These are phyloP conservation scores for Embiotoca jacksoni DNA, from an alignment of 2,113 vertebrate species.

Conservation along the genomic window DNA sequence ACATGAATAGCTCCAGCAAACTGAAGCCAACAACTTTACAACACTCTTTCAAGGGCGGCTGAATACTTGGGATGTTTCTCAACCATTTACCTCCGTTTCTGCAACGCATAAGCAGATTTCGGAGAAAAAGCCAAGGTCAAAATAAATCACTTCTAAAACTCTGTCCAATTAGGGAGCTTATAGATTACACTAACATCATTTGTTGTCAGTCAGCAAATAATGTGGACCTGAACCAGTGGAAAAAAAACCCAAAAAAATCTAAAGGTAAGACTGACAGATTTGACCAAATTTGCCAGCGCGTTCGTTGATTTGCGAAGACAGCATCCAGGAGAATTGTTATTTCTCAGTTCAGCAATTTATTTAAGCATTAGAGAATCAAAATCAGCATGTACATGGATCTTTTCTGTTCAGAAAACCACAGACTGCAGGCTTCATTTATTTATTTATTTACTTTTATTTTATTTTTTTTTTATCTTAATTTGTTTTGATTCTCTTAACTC, in stretches of 20 bases:
- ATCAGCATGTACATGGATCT: too few species aligned
- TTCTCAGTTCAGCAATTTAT: too few species aligned
- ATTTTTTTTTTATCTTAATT: too few species aligned
- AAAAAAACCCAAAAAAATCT: neutral
- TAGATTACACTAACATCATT: constrained; percentile 1
- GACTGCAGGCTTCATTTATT: too few species aligned
- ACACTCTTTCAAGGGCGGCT: constrained; percentile 38
- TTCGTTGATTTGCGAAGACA: too few species aligned
- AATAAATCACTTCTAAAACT: constrained; percentile 14
- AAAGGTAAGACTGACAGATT: neutral
- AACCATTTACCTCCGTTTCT: constrained; percentile 40
- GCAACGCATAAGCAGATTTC: constrained; percentile 56
- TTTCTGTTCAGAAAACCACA: too few species aligned
- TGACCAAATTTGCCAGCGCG: too few species aligned
- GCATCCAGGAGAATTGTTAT: too few species aligned
- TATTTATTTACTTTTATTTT: too few species aligned
- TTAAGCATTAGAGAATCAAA: too few species aligned
- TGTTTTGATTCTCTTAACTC: too few species aligned
- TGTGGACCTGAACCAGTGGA: neutral
- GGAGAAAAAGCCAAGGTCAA: constrained; percentile 19
- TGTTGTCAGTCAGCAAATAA: neutral
- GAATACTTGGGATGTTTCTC: constrained; percentile 64
- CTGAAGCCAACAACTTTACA: constrained; percentile 70
- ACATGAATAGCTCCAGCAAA: constrained; percentile 67
- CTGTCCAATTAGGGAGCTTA: constrained; percentile 19